Evolutionary conservation across 2,797 vertebrate genomes (phyloP).

Genomic region (Brachyalestes nurse): DNA sequence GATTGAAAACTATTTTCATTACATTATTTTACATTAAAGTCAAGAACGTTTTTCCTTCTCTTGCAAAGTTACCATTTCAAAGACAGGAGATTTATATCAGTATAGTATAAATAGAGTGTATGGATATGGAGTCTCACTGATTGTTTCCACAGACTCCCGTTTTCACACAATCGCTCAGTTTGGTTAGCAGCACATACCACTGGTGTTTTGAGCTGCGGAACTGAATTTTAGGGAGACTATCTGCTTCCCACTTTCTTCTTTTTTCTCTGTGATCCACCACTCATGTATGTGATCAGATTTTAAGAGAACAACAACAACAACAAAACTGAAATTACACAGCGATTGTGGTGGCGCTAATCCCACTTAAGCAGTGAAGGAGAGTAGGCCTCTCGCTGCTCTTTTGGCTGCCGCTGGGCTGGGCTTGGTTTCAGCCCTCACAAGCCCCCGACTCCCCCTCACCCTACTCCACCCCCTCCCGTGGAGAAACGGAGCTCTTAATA

Average conservation of each 20-base stretch:
- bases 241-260: conserved; percentile 60
- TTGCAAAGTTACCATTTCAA: no score
- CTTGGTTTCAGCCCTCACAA: conserved; percentile 64
- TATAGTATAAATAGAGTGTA: no score
- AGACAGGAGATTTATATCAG: not conserved
- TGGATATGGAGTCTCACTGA: no score
- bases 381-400: conserved; percentile 73
- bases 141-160: conserved; percentile 25
- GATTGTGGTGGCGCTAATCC: conserved; percentile 86
- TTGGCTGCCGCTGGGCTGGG: conserved; percentile 68
- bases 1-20: no score
- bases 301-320: conserved; percentile 75
- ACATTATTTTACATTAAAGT: no score
- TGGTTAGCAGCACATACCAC: conserved; percentile 24
- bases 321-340: conserved; percentile 87
- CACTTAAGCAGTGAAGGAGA: conserved; percentile 78
- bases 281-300: conserved; percentile 92
- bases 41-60: no score
- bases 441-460: conserved; percentile 34
- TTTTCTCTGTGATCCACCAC: conserved; percentile 84
- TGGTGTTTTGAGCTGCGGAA: conserved; percentile 8
- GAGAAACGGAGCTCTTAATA: conserved; percentile 82
- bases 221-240: conserved; percentile 69
- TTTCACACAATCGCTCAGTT: conserved; percentile 28
- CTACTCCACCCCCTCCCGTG: conserved; percentile 63